Evolutionary conservation across 2,797 vertebrate species (phyloP).

Genomic region (Muscicapa comitata): DNA sequence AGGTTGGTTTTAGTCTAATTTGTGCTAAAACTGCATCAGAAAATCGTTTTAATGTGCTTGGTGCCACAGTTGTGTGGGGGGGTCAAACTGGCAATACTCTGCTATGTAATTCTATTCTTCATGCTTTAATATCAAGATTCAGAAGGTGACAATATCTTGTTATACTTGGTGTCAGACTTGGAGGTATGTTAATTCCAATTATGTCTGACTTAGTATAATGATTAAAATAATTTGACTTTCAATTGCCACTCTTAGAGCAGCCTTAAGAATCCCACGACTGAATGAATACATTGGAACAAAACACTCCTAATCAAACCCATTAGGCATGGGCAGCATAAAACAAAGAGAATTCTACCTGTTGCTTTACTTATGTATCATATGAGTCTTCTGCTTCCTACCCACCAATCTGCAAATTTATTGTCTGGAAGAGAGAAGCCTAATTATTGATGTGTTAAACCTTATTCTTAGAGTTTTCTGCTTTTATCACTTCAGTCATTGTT

Average conservation of each 20-base stretch:
- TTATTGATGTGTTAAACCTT: not conserved
- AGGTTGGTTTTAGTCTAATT: not conserved
- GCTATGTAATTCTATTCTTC: not conserved
- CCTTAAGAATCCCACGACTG: not conserved
- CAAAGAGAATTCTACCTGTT: not conserved
- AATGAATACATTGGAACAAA: not conserved
- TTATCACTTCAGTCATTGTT: not conserved
- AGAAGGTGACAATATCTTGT: not conserved
- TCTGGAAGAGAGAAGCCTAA: not conserved
- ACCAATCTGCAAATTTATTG: not conserved
- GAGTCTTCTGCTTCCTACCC: not conserved
- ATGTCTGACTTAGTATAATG: not conserved
- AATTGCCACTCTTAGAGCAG: not conserved
- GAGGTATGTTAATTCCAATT: not conserved
- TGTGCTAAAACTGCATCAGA: not conserved
- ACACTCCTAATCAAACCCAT: not conserved
- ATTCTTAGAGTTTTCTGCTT: not conserved
- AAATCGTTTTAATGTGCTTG: not conserved
- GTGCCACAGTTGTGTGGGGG: not conserved
- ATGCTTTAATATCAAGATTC: not conserved
- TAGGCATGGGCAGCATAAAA: not conserved
- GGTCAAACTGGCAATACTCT: not conserved
- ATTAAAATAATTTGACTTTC: not conserved
- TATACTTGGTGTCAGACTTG: not conserved
- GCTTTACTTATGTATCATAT: not conserved